Percentiles rank a stretch among this genome's conserved stretches.
phyloP scores from a whole-genome alignment of 2,888 invertebrate species.

The Balanococcus diminutus region DNA sequence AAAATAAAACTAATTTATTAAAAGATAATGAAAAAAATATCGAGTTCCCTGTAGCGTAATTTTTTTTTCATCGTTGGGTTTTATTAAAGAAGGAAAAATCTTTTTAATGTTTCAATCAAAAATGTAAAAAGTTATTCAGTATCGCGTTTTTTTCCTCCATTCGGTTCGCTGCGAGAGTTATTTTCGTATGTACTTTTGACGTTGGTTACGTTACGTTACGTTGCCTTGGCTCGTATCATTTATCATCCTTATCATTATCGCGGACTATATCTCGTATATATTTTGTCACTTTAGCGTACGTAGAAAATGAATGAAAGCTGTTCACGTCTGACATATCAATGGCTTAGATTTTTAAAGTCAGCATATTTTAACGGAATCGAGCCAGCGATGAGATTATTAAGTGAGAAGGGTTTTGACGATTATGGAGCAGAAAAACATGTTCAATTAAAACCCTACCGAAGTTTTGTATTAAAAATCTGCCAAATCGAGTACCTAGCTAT shows the following conservation, averaged over 20 bases:
- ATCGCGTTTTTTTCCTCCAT: background rate
- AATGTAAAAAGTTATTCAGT: background rate
- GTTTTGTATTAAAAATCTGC: background rate
- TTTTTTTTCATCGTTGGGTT: background rate
- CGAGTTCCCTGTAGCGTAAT: background rate
- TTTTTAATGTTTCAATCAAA: constrained; percentile 26
- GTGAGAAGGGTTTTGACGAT: background rate
- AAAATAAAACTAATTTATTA: constrained; percentile 1
- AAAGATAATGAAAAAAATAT: constrained; percentile 1
- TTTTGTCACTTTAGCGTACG: constrained; percentile 4
- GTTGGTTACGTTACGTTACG: too few species aligned
- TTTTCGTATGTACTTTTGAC: constrained; percentile 18
- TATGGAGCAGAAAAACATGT: background rate
- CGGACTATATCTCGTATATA: constrained; percentile 13
- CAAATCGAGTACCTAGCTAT: too few species aligned
- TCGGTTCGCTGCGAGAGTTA: background rate
- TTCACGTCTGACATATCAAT: constrained; percentile 10
- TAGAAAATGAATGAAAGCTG: constrained; percentile 20
- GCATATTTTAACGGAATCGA: background rate
- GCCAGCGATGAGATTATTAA: background rate
- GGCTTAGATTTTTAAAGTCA: constrained; percentile 4
- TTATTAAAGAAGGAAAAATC: background rate
- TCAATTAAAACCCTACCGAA: background rate
- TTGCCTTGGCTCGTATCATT: background rate
- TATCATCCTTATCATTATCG: constrained; percentile 19